Base-by-base conservation (phyloP, 1,140 invertebrate genomes). In the Mylabris phalerata region DNA sequence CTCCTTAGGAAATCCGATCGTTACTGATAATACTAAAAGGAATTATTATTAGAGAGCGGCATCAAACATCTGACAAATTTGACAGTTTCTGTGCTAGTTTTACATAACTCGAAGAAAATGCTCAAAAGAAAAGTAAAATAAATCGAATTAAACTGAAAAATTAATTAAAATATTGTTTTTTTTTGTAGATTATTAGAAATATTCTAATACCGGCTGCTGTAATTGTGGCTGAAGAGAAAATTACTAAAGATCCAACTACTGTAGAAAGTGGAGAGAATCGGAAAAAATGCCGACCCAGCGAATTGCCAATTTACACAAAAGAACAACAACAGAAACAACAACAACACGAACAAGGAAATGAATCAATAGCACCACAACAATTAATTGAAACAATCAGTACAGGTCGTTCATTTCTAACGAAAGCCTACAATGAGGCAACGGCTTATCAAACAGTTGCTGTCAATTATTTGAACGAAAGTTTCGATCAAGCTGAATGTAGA, bases 281-380 rank as follows among this genome's bases (percentile, higher is more conserved):
- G 44, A 55, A 59, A 55, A 51, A 57, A 41, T 80, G 78, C 68
- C 75, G 73, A 62, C 75, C 75, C 0, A 79, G 79, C 5, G 80
- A 82, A 25, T 69, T 82, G 26, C 79, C 80, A 9, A 75, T 81
- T 57, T 81, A 81, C 57, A 78, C 77, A 32, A 66, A 75, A 50
- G 70, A 71, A 19, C 19, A 19, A 19, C 19, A 19, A 19, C 19
- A 0, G 39, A 48, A 27, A 32, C 44, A 11, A 41, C 25, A 41
- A 39, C 55, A 57, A n/a, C 32, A 19, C 19, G 19, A 19, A 19
- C 39, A 59, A 63, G 24, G 32, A 58, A 40, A 19, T 19, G 27
- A 62, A 41, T 25, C 49, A n/a, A 48, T 45, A 46, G 47, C 63
- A 45, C 60, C 65, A 7, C 56, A 62, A 41, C 42, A 55, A 13